These are phyloP conservation scores for Hydropotes inermis DNA, from an alignment of 2,113 vertebrate genomes.

Conservation along the genomic window DNA sequence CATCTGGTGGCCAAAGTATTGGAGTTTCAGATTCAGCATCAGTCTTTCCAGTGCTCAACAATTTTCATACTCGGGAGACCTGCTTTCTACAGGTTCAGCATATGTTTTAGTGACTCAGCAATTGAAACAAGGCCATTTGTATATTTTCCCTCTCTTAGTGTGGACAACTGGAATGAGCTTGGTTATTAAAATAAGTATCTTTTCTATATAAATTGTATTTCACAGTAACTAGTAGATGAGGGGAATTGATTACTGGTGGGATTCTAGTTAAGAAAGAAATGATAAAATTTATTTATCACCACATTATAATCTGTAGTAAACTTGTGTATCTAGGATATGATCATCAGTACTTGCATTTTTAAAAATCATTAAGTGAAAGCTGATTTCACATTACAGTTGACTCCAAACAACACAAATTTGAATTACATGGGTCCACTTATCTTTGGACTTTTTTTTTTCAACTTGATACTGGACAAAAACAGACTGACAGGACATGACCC, in stretches of 20 bases:
- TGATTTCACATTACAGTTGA: background rate
- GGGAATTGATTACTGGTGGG: background rate
- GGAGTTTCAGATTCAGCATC: background rate
- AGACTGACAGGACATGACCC: background rate
- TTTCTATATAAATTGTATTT: conserved; percentile 3
- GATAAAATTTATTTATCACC: background rate
- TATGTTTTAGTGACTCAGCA: conserved; percentile 43
- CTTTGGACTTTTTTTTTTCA: background rate
- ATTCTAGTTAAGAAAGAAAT: background rate
- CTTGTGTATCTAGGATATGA: background rate
- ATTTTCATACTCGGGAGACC: background rate
- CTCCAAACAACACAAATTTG: background rate
- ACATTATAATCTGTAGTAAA: background rate
- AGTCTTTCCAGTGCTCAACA: background rate
- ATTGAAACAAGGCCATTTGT: background rate
- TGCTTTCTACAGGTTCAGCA: background rate
- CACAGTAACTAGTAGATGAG: background rate
- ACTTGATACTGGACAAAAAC: background rate
- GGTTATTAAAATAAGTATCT: background rate
- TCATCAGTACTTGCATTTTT: background rate
- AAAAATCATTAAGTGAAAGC: background rate
- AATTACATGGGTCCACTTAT: background rate
- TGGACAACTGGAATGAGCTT: background rate
- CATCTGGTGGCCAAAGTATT: background rate
- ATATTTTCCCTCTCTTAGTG: background rate